Conservation (phyloP, 2,113 vertebrate species). For the Gambusia affinis region DNA sequence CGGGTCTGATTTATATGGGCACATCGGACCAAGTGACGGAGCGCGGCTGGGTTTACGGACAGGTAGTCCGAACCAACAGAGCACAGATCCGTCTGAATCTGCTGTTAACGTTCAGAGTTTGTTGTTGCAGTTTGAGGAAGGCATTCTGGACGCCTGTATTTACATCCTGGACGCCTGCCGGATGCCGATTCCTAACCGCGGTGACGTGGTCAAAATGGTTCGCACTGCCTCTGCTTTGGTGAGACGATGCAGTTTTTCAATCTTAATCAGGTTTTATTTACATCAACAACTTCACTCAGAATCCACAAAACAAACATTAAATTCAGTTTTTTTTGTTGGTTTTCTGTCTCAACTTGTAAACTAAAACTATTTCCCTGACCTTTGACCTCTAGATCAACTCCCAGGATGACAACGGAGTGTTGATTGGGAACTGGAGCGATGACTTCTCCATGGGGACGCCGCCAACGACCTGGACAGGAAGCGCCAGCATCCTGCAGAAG, state of each 20-base stretch:
- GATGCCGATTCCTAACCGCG: slow-evolving; percentile 85
- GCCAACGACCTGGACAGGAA: slow-evolving; percentile 91
- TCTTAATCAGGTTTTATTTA: neutral
- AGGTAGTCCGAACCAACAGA: slow-evolving; percentile 73
- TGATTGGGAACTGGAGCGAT: slow-evolving; percentile 89
- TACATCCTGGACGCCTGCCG: slow-evolving; percentile 84
- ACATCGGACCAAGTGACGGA: slow-evolving; percentile 27
- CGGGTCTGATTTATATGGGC: slow-evolving; percentile 86
- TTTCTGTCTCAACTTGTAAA: too few species aligned
- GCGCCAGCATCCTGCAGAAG: slow-evolving; percentile 85
- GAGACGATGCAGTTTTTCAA: slow-evolving; percentile 32
- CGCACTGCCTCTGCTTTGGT: slow-evolving; percentile 90
- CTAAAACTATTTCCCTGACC: neutral
- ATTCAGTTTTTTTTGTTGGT: too few species aligned
- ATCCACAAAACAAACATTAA: too few species aligned
- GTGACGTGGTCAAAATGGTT: slow-evolving; percentile 82
- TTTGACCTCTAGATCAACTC: slow-evolving; percentile 85
- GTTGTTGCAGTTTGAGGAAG: slow-evolving; percentile 84
- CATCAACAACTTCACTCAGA: neutral
- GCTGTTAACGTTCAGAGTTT: neutral
- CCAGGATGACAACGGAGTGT: slow-evolving; percentile 87
- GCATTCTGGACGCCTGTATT: slow-evolving; percentile 88
- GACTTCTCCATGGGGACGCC: slow-evolving; percentile 78
- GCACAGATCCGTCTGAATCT: rapidly evolving
- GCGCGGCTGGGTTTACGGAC: slow-evolving; percentile 89